Percentiles rank a stretch among this genome's conserved stretches.
phyloP scores from a whole-genome alignment of 2,797 vertebrate species.

The Danio aesculapii region DNA sequence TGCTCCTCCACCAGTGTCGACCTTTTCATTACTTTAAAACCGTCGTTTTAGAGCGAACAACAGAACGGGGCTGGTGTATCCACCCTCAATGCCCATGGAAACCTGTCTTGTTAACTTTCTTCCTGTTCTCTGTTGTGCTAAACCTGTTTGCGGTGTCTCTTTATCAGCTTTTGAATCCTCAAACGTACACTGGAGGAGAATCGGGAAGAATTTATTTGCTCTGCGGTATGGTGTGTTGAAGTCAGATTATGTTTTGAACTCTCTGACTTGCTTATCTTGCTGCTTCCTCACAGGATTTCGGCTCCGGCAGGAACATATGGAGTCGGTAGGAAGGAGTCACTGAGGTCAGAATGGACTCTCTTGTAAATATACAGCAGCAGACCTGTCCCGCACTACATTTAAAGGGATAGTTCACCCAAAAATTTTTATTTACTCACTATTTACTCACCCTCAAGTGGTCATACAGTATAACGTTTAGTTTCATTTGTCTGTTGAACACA shows the following conservation, averaged over 20 bases:
- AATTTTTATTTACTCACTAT: no score
- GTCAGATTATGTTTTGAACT: conserved; percentile 36
- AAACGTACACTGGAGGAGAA: conserved; percentile 28
- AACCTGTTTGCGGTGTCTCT: conserved; percentile 16
- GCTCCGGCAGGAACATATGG: conserved; percentile 14
- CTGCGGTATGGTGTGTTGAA: conserved; percentile 39
- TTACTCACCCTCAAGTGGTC: no score
- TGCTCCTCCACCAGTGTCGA: conserved; percentile 55
- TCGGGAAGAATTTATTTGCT: conserved; percentile 40
- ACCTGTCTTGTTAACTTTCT: conserved; percentile 35
- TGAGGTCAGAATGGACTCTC: conserved; percentile 11
- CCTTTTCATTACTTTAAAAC: conserved; percentile 61
- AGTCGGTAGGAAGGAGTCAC: conserved; percentile 13
- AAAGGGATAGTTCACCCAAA: no score
- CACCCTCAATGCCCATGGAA: conserved; percentile 52
- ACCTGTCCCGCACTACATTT: not conserved
- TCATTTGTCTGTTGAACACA: no score
- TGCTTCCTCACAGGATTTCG: conserved; percentile 39
- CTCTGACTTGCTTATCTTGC: conserved; percentile 36
- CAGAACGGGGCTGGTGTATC: conserved; percentile 71
- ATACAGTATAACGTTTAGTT: no score
- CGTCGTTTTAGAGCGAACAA: conserved; percentile 68
- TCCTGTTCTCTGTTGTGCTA: conserved; percentile 34
- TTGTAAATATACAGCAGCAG: conserved; percentile 1
- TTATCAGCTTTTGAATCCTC: conserved; percentile 41